Percentiles rank a stretch among this genome's conserved stretches.
phyloP scores from a whole-genome alignment of 2,797 vertebrate species.

The Onychomys leucogaster region DNA sequence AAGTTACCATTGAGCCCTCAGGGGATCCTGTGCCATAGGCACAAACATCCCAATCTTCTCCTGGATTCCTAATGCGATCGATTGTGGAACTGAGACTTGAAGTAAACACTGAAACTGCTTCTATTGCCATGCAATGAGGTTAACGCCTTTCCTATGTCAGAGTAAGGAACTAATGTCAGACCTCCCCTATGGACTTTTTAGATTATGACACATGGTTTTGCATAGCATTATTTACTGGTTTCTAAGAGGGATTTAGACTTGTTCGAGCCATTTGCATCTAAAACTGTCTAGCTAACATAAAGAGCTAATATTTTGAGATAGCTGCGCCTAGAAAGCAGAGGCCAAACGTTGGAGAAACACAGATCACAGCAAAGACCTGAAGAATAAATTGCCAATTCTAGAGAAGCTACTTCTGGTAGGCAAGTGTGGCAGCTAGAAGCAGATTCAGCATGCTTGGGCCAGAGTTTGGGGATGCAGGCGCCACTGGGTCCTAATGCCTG shows the following conservation, averaged over 20 bases:
- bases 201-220: too few species aligned
- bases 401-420: background rate
- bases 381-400: background rate
- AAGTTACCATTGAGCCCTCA: background rate
- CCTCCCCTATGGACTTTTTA: background rate
- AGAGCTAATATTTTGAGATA: too few species aligned
- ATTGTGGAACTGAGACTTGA: background rate
- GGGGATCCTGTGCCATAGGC: background rate
- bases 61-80: background rate
- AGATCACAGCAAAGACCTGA: background rate
- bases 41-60: background rate
- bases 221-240: background rate
- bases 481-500: background rate
- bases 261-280: background rate
- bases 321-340: background rate
- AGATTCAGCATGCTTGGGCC: background rate
- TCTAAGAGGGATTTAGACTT: background rate
- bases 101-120: background rate
- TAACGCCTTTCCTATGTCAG: background rate
- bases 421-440: background rate
- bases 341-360: background rate
- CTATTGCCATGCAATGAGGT: too few species aligned
- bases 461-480: background rate
- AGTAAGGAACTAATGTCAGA: background rate
- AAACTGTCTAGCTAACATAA: background rate